Evolutionary conservation across 1,140 invertebrate genomes (phyloP), one percentile per base, ranked within the genome.

Genomic region (Microplitis mediator): DNA sequence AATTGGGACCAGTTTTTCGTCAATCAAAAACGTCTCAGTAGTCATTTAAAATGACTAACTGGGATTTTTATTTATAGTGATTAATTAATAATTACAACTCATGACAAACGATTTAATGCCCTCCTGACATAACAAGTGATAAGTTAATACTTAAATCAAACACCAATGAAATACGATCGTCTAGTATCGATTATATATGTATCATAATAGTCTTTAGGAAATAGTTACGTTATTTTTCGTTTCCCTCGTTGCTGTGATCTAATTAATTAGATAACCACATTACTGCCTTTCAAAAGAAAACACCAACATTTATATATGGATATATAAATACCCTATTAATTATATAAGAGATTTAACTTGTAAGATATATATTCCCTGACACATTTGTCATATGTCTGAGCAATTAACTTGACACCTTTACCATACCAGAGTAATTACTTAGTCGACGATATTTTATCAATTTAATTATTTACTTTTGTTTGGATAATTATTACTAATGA

Each of bases 201-300:
- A 39, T 23, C 23, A 11, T 54, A 8, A 23, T 23, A 50, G 56
- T 69, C 11, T 61, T 4, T 69, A 60, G n/a, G 16, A 35, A 63
- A 23, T 23, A 23, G 23, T 71, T 31, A 39, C 16, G 4, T 54
- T 16, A 34, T 67, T 52, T 67, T 45, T 50, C n/a, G 14, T 62
- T 36, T 23, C 36, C 51, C 63, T 14, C 13, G 13, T 67, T 39
- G 14, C 65, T 67, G 65, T 67, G 65, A 67, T 67, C 23, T 67
- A 54, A 67, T 52, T 67, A 67, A 23, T 31, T 54, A 11, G 36
- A 45, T 34, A 13, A 13, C 13, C 13, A 31, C n/a, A 23, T 36
- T 51, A 67, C 16, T 34, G 39, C 65, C 63, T 66, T 51, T 31
- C 11, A 51, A 51, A 51, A 54, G 5, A 35, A 66, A 31, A 51